Evolutionary conservation across 2,888 invertebrate species (phyloP), one percentile per base, ranked within the genome.

Genomic region (Chaetoderma sp.): DNA sequence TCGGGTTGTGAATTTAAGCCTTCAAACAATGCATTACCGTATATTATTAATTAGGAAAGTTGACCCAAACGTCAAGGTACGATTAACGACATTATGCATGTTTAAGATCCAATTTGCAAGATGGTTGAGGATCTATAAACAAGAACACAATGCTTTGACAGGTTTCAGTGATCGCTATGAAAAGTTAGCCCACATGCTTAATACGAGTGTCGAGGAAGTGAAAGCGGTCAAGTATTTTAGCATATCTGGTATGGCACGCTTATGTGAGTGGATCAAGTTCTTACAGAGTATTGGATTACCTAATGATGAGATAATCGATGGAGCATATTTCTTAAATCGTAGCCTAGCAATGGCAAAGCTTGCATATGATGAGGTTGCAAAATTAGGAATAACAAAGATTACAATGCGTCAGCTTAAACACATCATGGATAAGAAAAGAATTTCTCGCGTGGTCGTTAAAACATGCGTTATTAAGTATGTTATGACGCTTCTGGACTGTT

Each of bases 271-370:
- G 47, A 60, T 65, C 6, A 36, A 62, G 10, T 67, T 60, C 27
- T 60, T 70, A 30, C 10, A 63, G 4, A 49, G 21, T 8, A 28
- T 60, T 36, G 67, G 65, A 0, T 23, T 70, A 8, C 21, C 57
- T 1, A 39, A 32, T 2, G 30, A 56, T 3, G 63, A 70, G 5
- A 62, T 70, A 23, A n/a, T 65, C n/a, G 63, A 61, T 36, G 65
- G 67, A 13, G 33, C 63, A 23, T 64, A 70, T 42, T 56, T 70
- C 42, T 30, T 70, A 49, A 58, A 47, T 13, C 52, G 63, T 21
- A 52, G 47, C 13, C 33, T 32, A 10, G 18, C n/a, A 1, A 44
- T 16, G 1, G 16, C 67, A n/a, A 16, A 61, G 33, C 10, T 10
- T 1, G 63, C 65, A 3, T 32, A 60, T 2, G 36, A 49, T 18